Evolutionary conservation across 2,888 invertebrate genomes (phyloP).

Genomic region (Caenorhabditis imperialis): DNA sequence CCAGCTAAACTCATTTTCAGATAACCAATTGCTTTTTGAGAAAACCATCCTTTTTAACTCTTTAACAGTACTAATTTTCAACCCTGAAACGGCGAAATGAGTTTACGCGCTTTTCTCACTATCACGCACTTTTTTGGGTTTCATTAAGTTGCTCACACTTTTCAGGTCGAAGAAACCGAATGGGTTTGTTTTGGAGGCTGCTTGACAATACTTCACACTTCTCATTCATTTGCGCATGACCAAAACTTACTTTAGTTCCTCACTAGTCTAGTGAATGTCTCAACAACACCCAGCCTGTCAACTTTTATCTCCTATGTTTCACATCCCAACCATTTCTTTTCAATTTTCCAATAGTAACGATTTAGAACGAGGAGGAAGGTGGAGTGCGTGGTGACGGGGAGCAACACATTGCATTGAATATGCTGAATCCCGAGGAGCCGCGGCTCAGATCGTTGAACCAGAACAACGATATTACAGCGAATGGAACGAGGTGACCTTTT

Average conservation of each 20-base stretch:
- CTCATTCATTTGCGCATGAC: slow-evolving; percentile 21
- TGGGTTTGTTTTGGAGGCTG: slow-evolving; percentile 50
- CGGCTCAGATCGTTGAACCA: slow-evolving; percentile 60
- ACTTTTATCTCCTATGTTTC: slow-evolving; percentile 20
- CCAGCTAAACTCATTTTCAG: slow-evolving; percentile 53
- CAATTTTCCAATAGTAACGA: neutral
- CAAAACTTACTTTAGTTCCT: neutral
- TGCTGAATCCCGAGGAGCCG: slow-evolving; percentile 65
- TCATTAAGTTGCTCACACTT: slow-evolving; percentile 15
- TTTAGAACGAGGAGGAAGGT: slow-evolving; percentile 52
- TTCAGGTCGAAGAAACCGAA: slow-evolving; percentile 55
- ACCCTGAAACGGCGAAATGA: slow-evolving; percentile 17
- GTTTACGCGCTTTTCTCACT: slow-evolving; percentile 26
- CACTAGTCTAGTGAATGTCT: slow-evolving; percentile 10
- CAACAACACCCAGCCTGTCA: neutral
- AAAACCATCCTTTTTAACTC: slow-evolving; percentile 13
- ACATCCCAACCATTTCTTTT: neutral
- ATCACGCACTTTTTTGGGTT: slow-evolving; percentile 14
- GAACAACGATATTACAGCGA: slow-evolving; percentile 58
- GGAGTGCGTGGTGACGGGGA: slow-evolving; percentile 37
- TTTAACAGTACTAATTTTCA: slow-evolving; percentile 13
- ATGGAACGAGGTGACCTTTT: slow-evolving; percentile 63
- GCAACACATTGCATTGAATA: slow-evolving; percentile 67
- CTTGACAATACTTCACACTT: slow-evolving; percentile 15
- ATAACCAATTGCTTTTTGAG: slow-evolving; percentile 21